Base-by-base conservation (phyloP, 2,113 vertebrate genomes). In the Rhabdomys dilectus region DNA sequence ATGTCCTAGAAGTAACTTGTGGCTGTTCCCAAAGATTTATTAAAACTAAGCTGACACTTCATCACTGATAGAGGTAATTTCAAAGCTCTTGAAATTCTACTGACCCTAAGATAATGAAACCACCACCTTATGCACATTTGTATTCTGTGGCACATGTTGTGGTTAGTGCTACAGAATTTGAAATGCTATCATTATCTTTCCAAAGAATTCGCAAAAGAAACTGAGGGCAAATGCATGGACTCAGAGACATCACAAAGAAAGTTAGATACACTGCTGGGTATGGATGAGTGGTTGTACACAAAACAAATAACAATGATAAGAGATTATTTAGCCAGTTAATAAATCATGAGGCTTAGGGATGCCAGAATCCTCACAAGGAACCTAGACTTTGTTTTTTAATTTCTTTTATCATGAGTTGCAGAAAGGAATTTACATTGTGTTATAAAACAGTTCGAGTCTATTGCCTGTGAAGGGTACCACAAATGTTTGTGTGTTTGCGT, bases 61-160 rank as follows among this genome's bases (percentile, higher is more conserved):
- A 98, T 98, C 97, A 51, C 97, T 97, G 98, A 98, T 98, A 98
- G 97, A 98, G 97, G 98, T 98, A 98, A 98, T 99, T 99, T 98
- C 22, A 0, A 96, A 98, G 97, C 97, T 98, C 98, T 99, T 98
- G 98, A 98, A 99, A 98, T 98, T 98, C 98, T 97, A 93, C 98
- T 98, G 98, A 99, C 98, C 99, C 98, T 97, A 98, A 97, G 98
- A 98, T 98, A 99, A 99, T 98, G 98, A 99, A 99, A 98, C 97
- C 96, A 98, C 97, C 97, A 98, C 98, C 98, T 98, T 90, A 88
- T 0, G 0, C 95, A 62, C 97, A 98, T 99, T 99, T 98, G 98
- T 98, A 99, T 99, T 98, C 98, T 97, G 87, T 90, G 94, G 93
- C 88, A 48, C 94, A 91, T 95, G 80, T 84, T 29, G 1, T 36